A percentile compares a stretch with the other conserved stretches of the same genome.
These are phyloP conservation scores for Drymodes brunneopygia DNA, from an alignment of 2,113 vertebrate species.

Conservation along the genomic window DNA sequence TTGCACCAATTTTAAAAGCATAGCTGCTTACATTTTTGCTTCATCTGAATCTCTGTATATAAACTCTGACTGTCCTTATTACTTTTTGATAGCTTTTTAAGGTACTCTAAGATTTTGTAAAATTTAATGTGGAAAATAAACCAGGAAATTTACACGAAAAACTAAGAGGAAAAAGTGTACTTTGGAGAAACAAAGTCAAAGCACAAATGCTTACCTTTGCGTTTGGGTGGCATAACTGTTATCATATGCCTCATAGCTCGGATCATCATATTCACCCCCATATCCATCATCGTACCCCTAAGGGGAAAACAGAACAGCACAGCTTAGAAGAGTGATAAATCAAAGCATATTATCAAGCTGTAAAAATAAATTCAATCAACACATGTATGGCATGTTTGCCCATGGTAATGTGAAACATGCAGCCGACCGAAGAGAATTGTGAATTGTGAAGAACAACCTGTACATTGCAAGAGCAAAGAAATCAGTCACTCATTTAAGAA, in stretches of 20 bases:
- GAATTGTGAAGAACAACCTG: not conserved
- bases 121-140: not conserved
- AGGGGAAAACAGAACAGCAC: not conserved
- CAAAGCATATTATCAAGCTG: not conserved
- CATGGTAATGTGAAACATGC: not conserved
- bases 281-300: slow-evolving; percentile 95
- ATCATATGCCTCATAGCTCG: slow-evolving; percentile 89
- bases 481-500: slow-evolving; percentile 55
- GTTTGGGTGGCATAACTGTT: slow-evolving; percentile 87
- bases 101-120: not conserved
- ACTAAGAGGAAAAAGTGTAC: not conserved
- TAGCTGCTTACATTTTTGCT: not conserved
- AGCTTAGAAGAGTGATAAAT: slow-evolving; percentile 7
- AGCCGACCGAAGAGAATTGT: not conserved
- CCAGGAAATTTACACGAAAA: not conserved
- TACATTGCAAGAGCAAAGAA: not conserved
- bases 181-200: not conserved
- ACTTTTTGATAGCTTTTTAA: not conserved
- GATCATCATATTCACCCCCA: slow-evolving; percentile 91
- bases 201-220: slow-evolving; percentile 80
- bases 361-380: not conserved
- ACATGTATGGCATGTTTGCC: not conserved
- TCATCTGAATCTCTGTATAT: not conserved
- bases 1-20: not conserved
- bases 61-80: not conserved